Base-by-base conservation (phyloP, 2,888 invertebrate species). In the Cerastis leucographa region DNA sequence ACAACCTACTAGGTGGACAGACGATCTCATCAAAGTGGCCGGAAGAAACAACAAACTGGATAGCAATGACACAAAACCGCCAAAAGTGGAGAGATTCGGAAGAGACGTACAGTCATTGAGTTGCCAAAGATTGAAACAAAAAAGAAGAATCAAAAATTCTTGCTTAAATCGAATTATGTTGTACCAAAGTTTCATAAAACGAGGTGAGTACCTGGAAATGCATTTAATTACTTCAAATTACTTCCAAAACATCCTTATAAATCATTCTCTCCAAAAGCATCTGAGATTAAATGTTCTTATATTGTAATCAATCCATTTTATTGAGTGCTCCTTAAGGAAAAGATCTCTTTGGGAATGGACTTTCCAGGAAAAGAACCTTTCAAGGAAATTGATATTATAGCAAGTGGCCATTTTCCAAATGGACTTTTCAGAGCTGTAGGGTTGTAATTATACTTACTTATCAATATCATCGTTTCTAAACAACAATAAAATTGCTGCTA, bases 281-380 rank as follows among this genome's bases (percentile, higher is more conserved):
- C 22, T 17, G 8, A 35, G 14, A 64, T 40, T 22, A 17, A 54
- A 17, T 8, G 22, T 65, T 22, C 6, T 25, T 7, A 65, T 65
- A 64, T 56, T 65, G 64, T 75, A 46, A 75, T 75, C 65, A 42
- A 75, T 76, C 56, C 75, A 65, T 40, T 76, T 65, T 65, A 35
- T 25, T 35, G 46, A 75, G 65, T 29, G 12, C 44, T 14, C 54
- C 75, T 46, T 46, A 40, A 14, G 46, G 46, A 3, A n/a, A 0
- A 56, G 12, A 56, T 40, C 11, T n/a, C 11, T 29, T 29, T 19
- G 40, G 8, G 22, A 75, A 12, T 29, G 25, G 11, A 56, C 2
- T 19, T 49, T 66, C 14, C 14, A n/a, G 17, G 11, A 49, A 75
- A 49, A 25, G 4, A 59, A 49, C 59, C 66, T 76, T 67, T 76